Evolutionary conservation across 2,113 vertebrate genomes (phyloP).

Genomic region (Procavia capensis): DNA sequence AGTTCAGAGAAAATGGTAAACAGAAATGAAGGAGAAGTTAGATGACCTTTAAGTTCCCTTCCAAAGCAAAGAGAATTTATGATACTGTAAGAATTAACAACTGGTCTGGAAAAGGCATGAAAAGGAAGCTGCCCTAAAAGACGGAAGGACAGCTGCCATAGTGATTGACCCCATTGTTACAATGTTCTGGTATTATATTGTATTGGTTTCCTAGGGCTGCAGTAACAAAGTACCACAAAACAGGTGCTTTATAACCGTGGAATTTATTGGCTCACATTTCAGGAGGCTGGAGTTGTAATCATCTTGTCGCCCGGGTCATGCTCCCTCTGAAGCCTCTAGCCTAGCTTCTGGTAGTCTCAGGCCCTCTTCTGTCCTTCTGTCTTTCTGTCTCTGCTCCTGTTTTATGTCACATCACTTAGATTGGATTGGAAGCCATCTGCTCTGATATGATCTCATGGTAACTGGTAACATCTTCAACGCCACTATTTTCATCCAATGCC

Average conservation of each 20-base stretch:
- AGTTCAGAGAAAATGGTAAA: constrained; percentile 15
- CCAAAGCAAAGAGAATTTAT: background rate
- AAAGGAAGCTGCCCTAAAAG: background rate
- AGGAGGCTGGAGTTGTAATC: background rate
- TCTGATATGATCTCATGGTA: background rate
- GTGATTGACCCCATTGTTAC: background rate
- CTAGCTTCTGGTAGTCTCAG: background rate
- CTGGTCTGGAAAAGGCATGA: background rate
- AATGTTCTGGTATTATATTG: background rate
- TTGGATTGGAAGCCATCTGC: background rate
- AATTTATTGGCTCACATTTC: background rate
- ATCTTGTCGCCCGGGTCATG: background rate
- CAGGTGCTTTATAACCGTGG: background rate
- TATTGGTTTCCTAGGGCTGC: background rate
- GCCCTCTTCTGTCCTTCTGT: no score
- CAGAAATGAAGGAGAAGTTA: background rate
- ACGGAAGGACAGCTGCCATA: background rate
- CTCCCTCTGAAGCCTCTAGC: background rate
- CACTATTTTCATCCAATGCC: background rate
- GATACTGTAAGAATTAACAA: background rate
- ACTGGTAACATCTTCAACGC: background rate
- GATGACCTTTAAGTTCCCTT: background rate
- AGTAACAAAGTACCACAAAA: background rate
- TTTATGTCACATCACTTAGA: background rate
- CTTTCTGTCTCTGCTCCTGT: no score